Percentiles rank a stretch among this genome's conserved stretches.
Evolutionary conservation across 2,797 vertebrate genomes (phyloP).

Genomic region (Sebastiscus albofasciatus): DNA sequence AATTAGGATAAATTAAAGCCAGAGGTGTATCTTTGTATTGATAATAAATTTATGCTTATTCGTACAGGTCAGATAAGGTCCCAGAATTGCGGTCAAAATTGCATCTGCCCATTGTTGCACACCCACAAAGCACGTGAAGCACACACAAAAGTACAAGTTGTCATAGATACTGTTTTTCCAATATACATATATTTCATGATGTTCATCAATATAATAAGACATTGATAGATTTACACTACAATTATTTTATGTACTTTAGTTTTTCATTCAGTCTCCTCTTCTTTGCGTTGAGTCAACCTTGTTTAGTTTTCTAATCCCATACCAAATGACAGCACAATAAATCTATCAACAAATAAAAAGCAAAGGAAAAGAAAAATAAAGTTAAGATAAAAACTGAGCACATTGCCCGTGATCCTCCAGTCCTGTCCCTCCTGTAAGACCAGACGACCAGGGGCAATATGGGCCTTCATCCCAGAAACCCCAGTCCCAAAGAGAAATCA

Average conservation of each 20-base stretch:
- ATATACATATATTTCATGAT: constrained; percentile 88
- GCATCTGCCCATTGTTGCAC: constrained; percentile 80
- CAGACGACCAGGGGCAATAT: constrained; percentile 74
- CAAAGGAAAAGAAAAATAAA: constrained; percentile 46
- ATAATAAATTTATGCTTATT: constrained; percentile 71
- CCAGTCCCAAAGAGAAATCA: constrained; percentile 39
- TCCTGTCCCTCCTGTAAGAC: constrained; percentile 84
- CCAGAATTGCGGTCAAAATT: constrained; percentile 70
- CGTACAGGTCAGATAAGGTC: constrained; percentile 68
- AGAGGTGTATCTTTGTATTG: constrained; percentile 49
- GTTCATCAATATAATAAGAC: constrained; percentile 89
- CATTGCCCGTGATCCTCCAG: constrained; percentile 76
- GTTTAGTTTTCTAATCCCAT: constrained; percentile 77
- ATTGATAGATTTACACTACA: constrained; percentile 88
- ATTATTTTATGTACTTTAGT: constrained; percentile 84
- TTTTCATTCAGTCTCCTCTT: constrained; percentile 80
- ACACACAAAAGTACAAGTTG: constrained; percentile 84
- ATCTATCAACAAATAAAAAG: constrained; percentile 78
- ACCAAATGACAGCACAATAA: constrained; percentile 79
- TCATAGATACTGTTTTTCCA: constrained; percentile 83
- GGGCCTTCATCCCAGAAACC: constrained; percentile 50
- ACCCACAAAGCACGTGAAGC: constrained; percentile 78
- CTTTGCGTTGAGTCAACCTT: constrained; percentile 75
- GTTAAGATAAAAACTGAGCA: constrained; percentile 34
- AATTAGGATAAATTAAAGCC: constrained; percentile 40